A percentile compares a stretch with the other conserved stretches of the same genome.
phyloP scores from a whole-genome alignment of 2,888 invertebrate genomes.

The Gisinianus flammeolus region DNA sequence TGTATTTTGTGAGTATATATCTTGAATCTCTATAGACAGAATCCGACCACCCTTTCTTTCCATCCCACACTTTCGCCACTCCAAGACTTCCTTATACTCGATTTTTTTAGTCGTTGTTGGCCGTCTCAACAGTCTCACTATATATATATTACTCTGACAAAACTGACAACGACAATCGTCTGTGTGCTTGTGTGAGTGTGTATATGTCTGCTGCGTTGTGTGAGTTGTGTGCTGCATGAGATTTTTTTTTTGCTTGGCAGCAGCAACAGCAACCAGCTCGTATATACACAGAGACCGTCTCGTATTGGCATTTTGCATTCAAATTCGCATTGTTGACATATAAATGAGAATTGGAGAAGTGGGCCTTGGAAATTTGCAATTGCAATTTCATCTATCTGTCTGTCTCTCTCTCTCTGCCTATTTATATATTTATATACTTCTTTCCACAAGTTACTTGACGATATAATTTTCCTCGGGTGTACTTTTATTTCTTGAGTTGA shows the following conservation, averaged over 20 bases:
- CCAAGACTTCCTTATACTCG: constrained; percentile 4
- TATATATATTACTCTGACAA: too few species aligned
- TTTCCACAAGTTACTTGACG: too few species aligned
- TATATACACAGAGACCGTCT: not conserved
- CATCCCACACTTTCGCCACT: constrained; percentile 14
- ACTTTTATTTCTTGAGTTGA: too few species aligned
- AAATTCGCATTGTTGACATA: not conserved
- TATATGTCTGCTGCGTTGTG: not conserved
- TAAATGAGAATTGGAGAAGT: not conserved
- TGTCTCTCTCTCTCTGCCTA: not conserved
- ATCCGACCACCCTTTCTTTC: not conserved
- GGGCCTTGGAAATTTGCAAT: not conserved
- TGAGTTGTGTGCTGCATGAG: not conserved
- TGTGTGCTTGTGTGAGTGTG: not conserved
- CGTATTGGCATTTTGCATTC: not conserved
- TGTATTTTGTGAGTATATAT: not conserved
- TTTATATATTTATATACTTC: not conserved
- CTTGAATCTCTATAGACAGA: not conserved
- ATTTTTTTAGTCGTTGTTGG: constrained; percentile 6
- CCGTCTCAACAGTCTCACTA: not conserved
- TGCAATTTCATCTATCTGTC: not conserved
- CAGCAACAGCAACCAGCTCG: not conserved
- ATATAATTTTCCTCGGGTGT: too few species aligned
- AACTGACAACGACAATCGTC: too few species aligned
- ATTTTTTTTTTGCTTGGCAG: not conserved